A percentile compares a stretch with the other conserved stretches of the same genome.
phyloP scores from a whole-genome alignment of 2,113 vertebrate species.

The Oreochromis niloticus region DNA sequence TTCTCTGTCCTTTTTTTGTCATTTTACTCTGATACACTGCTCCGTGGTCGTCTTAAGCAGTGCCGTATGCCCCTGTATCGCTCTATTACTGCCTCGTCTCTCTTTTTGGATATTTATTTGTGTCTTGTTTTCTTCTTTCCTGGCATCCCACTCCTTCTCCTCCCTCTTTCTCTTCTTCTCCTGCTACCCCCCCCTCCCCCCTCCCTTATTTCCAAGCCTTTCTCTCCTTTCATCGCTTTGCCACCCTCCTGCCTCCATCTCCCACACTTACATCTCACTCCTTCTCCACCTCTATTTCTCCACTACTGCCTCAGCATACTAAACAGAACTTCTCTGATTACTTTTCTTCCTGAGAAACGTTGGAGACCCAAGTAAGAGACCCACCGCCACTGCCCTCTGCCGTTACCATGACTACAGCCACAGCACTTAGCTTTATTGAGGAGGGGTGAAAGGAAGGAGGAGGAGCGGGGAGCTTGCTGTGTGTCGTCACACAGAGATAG shows the following conservation, averaged over 20 bases:
- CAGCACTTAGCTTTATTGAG: constrained; percentile 59
- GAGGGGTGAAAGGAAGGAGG: constrained; percentile 59
- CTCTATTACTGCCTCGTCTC: constrained; percentile 14
- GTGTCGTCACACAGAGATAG: constrained; percentile 36
- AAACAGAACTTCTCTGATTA: constrained; percentile 84
- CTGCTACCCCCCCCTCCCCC: not conserved
- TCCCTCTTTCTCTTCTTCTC: not conserved
- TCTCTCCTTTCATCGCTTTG: constrained; percentile 24
- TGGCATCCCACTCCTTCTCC: not conserved
- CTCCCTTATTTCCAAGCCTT: not conserved
- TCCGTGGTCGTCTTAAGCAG: not conserved
- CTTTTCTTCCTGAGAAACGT: constrained; percentile 76
- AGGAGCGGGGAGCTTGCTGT: not conserved
- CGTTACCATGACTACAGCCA: constrained; percentile 85
- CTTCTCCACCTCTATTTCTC: constrained; percentile 20
- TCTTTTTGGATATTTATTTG: constrained; percentile 24
- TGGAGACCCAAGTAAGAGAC: constrained; percentile 60
- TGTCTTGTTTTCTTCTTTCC: constrained; percentile 15
- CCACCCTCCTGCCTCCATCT: constrained; percentile 21
- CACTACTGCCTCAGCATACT: constrained; percentile 78
- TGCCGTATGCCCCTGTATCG: not conserved
- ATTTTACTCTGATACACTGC: not conserved
- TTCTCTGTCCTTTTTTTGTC: not conserved
- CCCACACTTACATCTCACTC: constrained; percentile 10
- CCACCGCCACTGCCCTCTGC: constrained; percentile 64